Evolutionary conservation across 2,888 invertebrate genomes (phyloP), one percentile per base, ranked within the genome.

Genomic region (Polydrusus cervinus): DNA sequence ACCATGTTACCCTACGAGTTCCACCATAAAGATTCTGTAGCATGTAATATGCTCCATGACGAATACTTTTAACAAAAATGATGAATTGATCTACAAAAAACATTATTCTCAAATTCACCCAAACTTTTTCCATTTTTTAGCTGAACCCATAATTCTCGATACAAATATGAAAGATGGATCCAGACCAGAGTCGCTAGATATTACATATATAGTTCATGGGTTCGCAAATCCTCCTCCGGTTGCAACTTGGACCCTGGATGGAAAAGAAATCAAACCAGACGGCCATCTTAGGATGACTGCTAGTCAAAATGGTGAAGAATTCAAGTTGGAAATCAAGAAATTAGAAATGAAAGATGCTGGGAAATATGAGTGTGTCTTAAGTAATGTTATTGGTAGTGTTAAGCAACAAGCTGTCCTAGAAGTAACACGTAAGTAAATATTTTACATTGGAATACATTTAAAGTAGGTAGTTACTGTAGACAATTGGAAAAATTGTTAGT

Each of bases 321-420:
- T 93, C 84, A 92, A 92, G 82, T 87, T 97, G 78, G 92, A 93
- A 81, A 91, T 97, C 47, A 90, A 90, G 62, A 91, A 92, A 68
- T 89, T 94, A 0, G 89, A 91, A 71, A 84, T 92, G 80, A 90
- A 89, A 10, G 97, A 97, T 85, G 93, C 92, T n/a, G 95, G 95
- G 10, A 89, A 91, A 74, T 97, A 96, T 89, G 93, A 94, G 80
- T 94, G 95, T 74, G 91, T 93, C 75, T 90, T 97, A 67, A 91
- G 91, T 81, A 97, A 97, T 86, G 92, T 94, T 82, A 90, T 95
- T 62, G 98, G 97, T 67, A 94, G 94, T 85, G 92, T 93, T 76
- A 89, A 90, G 61, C 89, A 92, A 77, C 91, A 93, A 82, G 96
- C 94, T 30, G 90, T 92, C 45, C 88, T 97, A 11, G 91, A 91